Evolutionary conservation across 2,113 vertebrate species (phyloP).

Genomic region (Jaculus jaculus): DNA sequence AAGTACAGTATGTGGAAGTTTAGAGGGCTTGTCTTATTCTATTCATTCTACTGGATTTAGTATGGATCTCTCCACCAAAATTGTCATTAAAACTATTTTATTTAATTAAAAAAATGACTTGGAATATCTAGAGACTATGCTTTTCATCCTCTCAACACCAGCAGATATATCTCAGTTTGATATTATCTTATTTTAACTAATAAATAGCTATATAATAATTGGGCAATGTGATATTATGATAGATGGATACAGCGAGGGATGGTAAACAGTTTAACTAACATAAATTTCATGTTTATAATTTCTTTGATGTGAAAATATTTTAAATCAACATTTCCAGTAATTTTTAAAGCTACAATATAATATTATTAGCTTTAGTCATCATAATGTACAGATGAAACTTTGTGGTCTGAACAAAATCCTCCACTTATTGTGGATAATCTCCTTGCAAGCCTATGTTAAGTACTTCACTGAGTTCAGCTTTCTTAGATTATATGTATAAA

Average conservation of each 20-base stretch:
- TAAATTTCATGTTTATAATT: background rate
- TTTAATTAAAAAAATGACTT: background rate
- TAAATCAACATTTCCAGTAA: background rate
- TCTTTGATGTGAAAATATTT: background rate
- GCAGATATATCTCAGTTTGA: background rate
- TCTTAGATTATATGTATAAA: background rate
- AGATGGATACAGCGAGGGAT: rapidly evolving
- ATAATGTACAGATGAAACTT: background rate
- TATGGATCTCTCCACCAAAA: background rate
- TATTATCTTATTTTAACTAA: background rate
- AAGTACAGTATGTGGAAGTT: too few species aligned
- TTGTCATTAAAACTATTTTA: background rate
- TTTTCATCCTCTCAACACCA: background rate
- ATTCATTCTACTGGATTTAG: background rate
- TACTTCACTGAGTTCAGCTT: background rate
- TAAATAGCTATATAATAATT: background rate
- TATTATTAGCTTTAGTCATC: background rate
- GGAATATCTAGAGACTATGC: too few species aligned
- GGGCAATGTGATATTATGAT: background rate
- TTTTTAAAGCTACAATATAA: background rate
- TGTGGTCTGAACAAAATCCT: background rate
- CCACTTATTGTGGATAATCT: background rate
- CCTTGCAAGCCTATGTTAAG: background rate
- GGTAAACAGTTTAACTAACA: background rate
- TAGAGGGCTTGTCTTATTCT: background rate